Evolutionary conservation across 2,888 invertebrate genomes (phyloP), one percentile per base, ranked within the genome.

Genomic region (Calliscelio sp.): DNA sequence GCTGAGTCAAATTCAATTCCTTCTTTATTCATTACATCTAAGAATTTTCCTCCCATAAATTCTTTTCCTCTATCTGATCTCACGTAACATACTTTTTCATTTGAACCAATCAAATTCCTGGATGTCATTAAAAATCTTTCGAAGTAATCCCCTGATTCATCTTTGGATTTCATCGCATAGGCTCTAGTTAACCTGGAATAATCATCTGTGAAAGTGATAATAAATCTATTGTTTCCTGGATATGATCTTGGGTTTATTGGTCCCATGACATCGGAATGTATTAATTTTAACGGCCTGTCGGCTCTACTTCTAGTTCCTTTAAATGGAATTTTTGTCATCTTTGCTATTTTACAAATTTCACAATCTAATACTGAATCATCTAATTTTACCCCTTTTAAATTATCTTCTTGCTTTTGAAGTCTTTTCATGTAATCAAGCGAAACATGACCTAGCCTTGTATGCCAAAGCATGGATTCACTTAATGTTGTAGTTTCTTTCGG

Each of bases 151-250:
- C 41, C 41, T 41, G 41, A 41, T n/a, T 41, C 41, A 41, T 41
- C 41, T 41, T 41, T 41, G n/a, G 41, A n/a, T 41, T 41, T 41
- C 41, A 41, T 41, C 11, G 14, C 6, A 41, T 41, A 41, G 1
- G 75, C 79, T 74, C 51, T 85, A 2, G 86, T 83, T 28, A 81
- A 63, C 59, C 87, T 84, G 0, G 85, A 86, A 35, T 75, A 87
- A 46, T 87, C 86, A 51, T 87, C 87, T 49, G 85, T 57, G 51
- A 86, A 85, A 8, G 73, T 83, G n/a, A 41, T 41, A n/a, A 41
- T 41, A 41, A 16, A 16, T 46, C 18, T 20, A 6, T 20, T 46
- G 2, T 18, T 14, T 38, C 38, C 38, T 11, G 38, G 38, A 38
- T 11, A 38, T 38, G 38, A 38, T 11, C 3, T 38, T 11, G 38